Percentiles rank a stretch among this genome's conserved stretches.
Evolutionary conservation across 2,888 invertebrate species (phyloP).

Genomic region (Nomada fabriciana): DNA sequence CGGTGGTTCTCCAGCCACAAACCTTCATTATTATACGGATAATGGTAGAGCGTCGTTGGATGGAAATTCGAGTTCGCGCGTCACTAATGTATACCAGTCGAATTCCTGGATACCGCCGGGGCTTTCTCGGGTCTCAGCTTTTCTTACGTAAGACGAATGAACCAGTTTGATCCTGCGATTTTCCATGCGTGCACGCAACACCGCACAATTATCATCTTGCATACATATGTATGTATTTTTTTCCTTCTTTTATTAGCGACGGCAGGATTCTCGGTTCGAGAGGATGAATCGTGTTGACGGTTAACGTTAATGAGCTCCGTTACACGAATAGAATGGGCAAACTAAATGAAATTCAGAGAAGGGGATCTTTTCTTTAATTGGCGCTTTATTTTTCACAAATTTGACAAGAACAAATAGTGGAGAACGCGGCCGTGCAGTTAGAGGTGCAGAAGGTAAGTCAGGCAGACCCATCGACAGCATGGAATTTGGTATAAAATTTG

Average conservation of each 20-base stretch:
- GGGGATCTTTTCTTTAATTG: not conserved
- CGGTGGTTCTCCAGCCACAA: not conserved
- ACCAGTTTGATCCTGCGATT: not conserved
- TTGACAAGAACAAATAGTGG: not conserved
- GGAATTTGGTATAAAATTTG: constrained; percentile 3
- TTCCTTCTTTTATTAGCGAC: not conserved
- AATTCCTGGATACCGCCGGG: not conserved
- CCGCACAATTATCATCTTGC: not conserved
- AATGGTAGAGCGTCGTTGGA: not conserved
- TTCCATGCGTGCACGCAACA: not conserved
- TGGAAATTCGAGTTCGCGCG: constrained; percentile 18
- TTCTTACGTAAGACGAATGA: not conserved
- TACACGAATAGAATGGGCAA: too few relatives aligned
- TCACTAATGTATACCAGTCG: not conserved
- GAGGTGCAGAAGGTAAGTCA: too few relatives aligned
- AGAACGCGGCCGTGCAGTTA: not conserved
- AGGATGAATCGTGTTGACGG: too few relatives aligned
- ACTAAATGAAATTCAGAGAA: too few relatives aligned
- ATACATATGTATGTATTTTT: not conserved
- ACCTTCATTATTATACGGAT: not conserved
- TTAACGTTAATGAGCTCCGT: too few relatives aligned
- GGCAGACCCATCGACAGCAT: not conserved
- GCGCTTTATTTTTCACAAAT: not conserved
- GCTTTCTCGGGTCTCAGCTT: not conserved
- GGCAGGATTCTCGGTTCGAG: too few relatives aligned